These are phyloP conservation scores for Spea hammondii DNA, from an alignment of 2,797 vertebrate species.

Conservation along the genomic window DNA sequence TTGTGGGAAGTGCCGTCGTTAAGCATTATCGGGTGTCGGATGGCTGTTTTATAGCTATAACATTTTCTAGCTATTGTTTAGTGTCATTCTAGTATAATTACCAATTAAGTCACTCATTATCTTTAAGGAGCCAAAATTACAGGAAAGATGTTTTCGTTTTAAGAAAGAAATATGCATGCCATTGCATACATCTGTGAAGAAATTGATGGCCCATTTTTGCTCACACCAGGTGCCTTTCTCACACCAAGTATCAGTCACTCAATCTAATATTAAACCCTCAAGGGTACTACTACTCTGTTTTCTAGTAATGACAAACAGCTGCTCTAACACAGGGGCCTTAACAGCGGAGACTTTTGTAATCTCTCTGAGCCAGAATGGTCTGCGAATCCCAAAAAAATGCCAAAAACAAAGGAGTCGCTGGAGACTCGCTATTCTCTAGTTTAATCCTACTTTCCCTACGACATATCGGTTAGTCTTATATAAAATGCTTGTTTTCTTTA, in stretches of 20 bases:
- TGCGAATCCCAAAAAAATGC: slow-evolving; percentile 28
- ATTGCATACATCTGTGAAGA: slow-evolving; percentile 28
- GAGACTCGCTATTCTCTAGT: neutral
- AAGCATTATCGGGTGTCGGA: no score
- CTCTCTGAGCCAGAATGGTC: slow-evolving; percentile 12
- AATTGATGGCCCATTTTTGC: slow-evolving; percentile 22
- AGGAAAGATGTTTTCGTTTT: neutral
- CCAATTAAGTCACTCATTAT: no score
- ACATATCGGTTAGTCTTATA: no score
- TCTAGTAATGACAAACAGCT: slow-evolving; percentile 42
- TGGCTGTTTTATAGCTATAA: no score
- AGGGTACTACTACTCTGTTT: slow-evolving; percentile 19
- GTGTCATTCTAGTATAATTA: no score
- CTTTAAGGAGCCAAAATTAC: no score
- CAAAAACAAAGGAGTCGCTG: slow-evolving; percentile 2
- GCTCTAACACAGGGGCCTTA: slow-evolving; percentile 6
- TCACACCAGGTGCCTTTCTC: slow-evolving; percentile 26
- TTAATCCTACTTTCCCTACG: neutral
- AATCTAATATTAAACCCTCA: slow-evolving; percentile 32
- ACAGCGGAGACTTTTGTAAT: slow-evolving; percentile 3
- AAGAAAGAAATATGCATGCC: neutral
- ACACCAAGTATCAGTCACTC: slow-evolving; percentile 25
- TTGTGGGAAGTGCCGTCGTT: no score
- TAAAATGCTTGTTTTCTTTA: no score
- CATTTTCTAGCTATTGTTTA: no score